phyloP scores from a whole-genome alignment of 2,113 vertebrate genomes.

The Phalacrocorax brasilianus region DNA sequence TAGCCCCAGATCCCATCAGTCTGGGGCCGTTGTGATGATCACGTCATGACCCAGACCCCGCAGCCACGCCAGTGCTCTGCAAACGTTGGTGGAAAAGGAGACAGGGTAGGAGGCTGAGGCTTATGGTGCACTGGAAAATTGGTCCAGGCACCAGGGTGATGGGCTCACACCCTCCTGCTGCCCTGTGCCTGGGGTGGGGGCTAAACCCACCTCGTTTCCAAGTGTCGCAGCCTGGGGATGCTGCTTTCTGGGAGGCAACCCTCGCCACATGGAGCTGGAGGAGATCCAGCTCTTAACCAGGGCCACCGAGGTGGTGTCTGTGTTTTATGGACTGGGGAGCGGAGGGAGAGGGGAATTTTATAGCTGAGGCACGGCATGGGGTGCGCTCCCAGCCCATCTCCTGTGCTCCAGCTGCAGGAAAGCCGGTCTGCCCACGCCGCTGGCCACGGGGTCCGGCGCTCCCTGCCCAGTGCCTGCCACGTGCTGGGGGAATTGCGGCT shows the following conservation, averaged over 20 bases:
- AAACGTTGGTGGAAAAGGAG: neutral
- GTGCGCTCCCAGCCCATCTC: neutral
- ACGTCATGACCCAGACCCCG: accelerated
- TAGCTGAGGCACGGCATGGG: accelerated
- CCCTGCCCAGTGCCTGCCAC: neutral
- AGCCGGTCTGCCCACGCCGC: accelerated
- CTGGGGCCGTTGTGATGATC: neutral
- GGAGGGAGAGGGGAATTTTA: neutral
- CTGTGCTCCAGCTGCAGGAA: neutral
- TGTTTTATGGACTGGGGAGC: neutral
- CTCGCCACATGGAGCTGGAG: accelerated
- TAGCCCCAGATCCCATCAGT: neutral
- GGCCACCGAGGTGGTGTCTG: too few species aligned
- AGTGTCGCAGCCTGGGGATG: neutral
- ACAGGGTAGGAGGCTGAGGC: neutral
- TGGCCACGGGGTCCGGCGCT: accelerated
- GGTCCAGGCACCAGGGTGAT: neutral
- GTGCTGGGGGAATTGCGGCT: accelerated
- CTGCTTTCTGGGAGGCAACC: neutral
- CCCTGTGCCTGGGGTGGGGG: accelerated
- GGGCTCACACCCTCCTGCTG: neutral
- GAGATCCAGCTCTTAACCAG: neutral
- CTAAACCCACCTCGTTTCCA: neutral
- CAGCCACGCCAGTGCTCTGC: neutral
- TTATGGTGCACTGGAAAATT: accelerated